Conservation (phyloP, 2,113 vertebrate species). For the Amblyopsis rosae region DNA sequence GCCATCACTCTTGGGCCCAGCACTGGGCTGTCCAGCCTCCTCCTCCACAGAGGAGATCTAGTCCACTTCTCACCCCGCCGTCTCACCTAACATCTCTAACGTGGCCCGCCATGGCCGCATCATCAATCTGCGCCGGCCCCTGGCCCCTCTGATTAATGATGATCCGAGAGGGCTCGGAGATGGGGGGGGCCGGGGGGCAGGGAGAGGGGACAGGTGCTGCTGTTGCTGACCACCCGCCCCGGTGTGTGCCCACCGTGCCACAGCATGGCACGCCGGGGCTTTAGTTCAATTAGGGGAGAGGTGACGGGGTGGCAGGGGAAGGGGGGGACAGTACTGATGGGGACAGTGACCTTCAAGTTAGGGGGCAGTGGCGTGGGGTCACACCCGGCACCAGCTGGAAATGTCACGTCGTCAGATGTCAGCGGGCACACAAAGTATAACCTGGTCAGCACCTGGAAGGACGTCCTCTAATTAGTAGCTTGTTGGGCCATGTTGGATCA, state of each 20-base stretch:
- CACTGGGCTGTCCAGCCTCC: slow-evolving; percentile 63
- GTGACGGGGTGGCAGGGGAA: slow-evolving; percentile 12
- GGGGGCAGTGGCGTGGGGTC: slow-evolving; percentile 64
- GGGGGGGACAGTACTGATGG: neutral
- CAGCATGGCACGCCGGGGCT: slow-evolving; percentile 38
- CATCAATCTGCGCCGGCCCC: slow-evolving; percentile 73
- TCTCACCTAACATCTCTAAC: slow-evolving; percentile 72
- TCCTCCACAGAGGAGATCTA: slow-evolving; percentile 63
- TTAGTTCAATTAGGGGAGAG: slow-evolving; percentile 47
- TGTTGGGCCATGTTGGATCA: slow-evolving; percentile 80
- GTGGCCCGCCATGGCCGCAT: slow-evolving; percentile 60
- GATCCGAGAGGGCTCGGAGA: slow-evolving; percentile 48
- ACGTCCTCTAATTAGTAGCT: slow-evolving; percentile 82
- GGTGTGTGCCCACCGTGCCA: slow-evolving; percentile 47
- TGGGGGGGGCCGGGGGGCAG: neutral
- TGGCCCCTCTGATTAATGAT: slow-evolving; percentile 77
- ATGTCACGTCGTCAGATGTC: slow-evolving; percentile 79
- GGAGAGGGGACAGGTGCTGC: slow-evolving; percentile 62
- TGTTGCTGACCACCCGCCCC: slow-evolving; percentile 53
- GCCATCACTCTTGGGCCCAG: slow-evolving; percentile 66
- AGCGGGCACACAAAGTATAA: slow-evolving; percentile 76
- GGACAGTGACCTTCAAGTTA: slow-evolving; percentile 70
- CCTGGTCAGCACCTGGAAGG: slow-evolving; percentile 81
- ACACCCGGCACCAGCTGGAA: slow-evolving; percentile 76
- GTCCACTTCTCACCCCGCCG: slow-evolving; percentile 54